These are phyloP conservation scores for Perdita meconis DNA, from an alignment of 2,888 invertebrate genomes.

Conservation along the genomic window DNA sequence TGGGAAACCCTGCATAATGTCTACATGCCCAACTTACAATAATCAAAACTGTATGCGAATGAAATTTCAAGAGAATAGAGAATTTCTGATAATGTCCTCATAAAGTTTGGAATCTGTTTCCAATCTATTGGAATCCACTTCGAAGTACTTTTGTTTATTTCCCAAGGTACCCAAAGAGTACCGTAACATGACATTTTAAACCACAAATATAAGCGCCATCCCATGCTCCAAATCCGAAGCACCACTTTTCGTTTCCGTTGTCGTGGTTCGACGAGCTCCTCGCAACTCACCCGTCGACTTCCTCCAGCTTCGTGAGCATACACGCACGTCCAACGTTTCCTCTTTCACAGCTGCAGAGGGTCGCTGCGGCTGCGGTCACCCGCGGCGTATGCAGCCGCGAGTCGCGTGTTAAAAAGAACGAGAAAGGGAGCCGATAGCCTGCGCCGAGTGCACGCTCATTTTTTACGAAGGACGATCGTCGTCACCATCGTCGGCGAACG, in stretches of 20 bases:
- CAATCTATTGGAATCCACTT: no score
- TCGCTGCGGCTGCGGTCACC: conserved; percentile 36
- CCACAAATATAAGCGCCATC: not conserved
- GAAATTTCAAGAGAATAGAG: no score
- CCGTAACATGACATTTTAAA: not conserved
- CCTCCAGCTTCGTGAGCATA: conserved; percentile 38
- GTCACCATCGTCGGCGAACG: conserved; percentile 52
- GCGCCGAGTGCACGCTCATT: conserved; percentile 8
- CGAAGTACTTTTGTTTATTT: no score
- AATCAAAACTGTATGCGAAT: no score
- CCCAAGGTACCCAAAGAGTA: no score
- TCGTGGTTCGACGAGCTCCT: conserved; percentile 21
- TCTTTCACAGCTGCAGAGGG: conserved; percentile 31
- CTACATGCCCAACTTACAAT: no score
- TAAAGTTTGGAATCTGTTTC: no score
- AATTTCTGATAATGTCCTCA: no score
- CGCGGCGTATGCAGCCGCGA: conserved; percentile 48
- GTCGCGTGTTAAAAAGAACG: conserved; percentile 61
- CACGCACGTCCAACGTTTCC: conserved; percentile 40
- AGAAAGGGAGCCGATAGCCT: conserved; percentile 15
- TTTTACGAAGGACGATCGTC: conserved; percentile 37
- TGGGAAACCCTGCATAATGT: no score
- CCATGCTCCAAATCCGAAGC: not conserved
- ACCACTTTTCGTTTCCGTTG: not conserved
- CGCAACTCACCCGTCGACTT: conserved; percentile 26